phyloP scores from a whole-genome alignment of 2,113 vertebrate species.

The Conger conger region DNA sequence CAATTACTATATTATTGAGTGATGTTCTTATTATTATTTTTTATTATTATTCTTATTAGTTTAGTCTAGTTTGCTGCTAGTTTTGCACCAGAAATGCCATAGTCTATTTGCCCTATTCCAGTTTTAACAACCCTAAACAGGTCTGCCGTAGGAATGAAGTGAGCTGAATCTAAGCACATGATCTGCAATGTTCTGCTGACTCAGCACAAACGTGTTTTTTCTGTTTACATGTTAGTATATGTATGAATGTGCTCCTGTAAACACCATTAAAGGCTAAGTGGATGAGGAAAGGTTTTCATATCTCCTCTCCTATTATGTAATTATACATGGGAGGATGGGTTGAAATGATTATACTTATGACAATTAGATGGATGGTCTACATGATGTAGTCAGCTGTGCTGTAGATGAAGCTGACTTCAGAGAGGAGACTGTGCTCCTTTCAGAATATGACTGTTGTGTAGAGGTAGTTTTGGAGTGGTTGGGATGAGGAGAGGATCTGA shows the following conservation, averaged over 20 bases:
- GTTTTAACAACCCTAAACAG: not conserved
- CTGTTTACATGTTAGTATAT: not conserved
- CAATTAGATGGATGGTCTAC: not conserved
- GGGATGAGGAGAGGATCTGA: not conserved
- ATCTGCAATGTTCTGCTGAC: not conserved
- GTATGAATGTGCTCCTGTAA: not conserved
- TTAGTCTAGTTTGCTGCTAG: not conserved
- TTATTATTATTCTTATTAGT: too few relatives aligned
- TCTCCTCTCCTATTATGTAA: not conserved
- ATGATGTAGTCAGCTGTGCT: not conserved
- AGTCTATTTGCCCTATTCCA: not conserved
- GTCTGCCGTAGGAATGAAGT: too few relatives aligned
- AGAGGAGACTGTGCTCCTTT: not conserved
- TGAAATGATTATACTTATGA: not conserved
- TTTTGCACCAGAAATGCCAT: not conserved
- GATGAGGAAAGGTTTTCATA: not conserved
- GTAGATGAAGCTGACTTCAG: not conserved
- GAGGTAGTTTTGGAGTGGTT: not conserved
- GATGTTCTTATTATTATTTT: too few relatives aligned
- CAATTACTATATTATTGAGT: too few relatives aligned
- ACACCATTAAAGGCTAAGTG: not conserved
- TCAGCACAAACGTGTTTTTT: not conserved
- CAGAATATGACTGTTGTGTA: not conserved
- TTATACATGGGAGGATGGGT: not conserved
- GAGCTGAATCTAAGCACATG: not conserved